A percentile compares a stretch with the other conserved stretches of the same genome.
phyloP scores from a whole-genome alignment of 2,113 vertebrate genomes.

The Hirundichthys speculiger region DNA sequence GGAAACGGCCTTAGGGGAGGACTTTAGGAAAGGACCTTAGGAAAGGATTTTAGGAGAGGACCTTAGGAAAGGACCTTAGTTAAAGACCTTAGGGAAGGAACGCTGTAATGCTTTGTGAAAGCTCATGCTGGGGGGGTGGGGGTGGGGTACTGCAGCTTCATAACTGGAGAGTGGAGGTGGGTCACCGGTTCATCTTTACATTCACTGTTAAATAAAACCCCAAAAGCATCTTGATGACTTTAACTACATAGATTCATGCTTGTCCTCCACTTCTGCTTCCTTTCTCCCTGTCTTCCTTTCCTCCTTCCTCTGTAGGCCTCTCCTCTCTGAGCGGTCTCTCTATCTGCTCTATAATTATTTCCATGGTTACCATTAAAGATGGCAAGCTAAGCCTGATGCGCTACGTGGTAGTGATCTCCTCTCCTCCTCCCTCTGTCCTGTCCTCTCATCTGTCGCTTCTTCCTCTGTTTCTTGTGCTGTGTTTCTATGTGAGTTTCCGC shows the following conservation, averaged over 20 bases:
- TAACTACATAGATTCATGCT: conserved; percentile 39
- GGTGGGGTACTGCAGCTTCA: too few species aligned
- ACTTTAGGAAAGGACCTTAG: too few species aligned
- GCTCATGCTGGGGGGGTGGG: too few species aligned
- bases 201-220: too few species aligned
- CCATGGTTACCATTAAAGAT: conserved; percentile 85
- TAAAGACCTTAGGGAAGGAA: too few species aligned
- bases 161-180: too few species aligned
- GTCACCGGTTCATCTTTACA: too few species aligned
- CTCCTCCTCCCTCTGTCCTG: conserved; percentile 50
- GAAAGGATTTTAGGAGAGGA: too few species aligned
- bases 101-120: too few species aligned
- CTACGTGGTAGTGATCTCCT: conserved; percentile 73
- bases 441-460: conserved; percentile 38
- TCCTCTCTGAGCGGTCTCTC: conserved; percentile 63
- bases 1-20: too few species aligned
- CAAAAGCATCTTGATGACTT: conserved; percentile 51
- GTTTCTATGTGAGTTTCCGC: conserved; percentile 14
- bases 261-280: conserved; percentile 26
- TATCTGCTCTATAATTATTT: conserved; percentile 84
- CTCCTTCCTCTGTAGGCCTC: conserved; percentile 20
- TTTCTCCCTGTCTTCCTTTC: conserved; percentile 33
- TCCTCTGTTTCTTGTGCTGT: conserved; percentile 18
- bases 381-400: conserved; percentile 77
- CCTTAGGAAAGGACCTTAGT: too few species aligned